Evolutionary conservation across 2,113 vertebrate genomes (phyloP).

Genomic region (Daboia siamensis): DNA sequence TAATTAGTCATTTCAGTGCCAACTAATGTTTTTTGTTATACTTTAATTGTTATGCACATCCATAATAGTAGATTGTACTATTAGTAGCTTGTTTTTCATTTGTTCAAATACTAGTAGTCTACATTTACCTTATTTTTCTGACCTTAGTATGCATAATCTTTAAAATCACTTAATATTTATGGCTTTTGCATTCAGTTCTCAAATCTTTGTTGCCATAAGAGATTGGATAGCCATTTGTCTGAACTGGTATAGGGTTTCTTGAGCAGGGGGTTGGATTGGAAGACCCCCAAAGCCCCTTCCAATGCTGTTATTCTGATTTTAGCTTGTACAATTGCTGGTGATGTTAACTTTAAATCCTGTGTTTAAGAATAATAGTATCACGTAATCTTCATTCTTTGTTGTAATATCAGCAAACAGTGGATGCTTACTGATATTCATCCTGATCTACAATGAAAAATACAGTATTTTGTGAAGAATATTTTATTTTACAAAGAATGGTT

Average conservation of each 20-base stretch:
- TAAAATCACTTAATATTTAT: not conserved
- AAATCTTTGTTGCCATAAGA: not conserved
- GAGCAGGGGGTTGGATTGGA: not conserved
- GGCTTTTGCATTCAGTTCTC: not conserved
- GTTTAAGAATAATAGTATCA: not conserved
- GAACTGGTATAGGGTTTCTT: not conserved
- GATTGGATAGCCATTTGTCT: not conserved
- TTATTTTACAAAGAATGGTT: not conserved
- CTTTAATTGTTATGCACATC: not conserved
- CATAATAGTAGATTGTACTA: not conserved
- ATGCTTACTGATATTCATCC: not conserved
- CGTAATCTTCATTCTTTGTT: not conserved
- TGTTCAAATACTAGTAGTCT: not conserved
- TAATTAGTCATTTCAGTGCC: not conserved
- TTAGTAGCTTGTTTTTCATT: not conserved
- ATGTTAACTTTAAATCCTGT: not conserved
- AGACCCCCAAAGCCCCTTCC: not conserved
- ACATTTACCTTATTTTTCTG: not conserved
- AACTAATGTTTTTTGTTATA: not conserved
- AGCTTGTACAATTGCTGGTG: not conserved
- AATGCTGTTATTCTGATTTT: not conserved
- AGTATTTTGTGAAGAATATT: not conserved
- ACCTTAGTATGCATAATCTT: not conserved
- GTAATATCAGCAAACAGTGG: not conserved
- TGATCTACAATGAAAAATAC: constrained; percentile 4